Evolutionary conservation across 2,797 vertebrate species (phyloP), one percentile per base, ranked within the genome.

Genomic region (Emydoidea blandingii): DNA sequence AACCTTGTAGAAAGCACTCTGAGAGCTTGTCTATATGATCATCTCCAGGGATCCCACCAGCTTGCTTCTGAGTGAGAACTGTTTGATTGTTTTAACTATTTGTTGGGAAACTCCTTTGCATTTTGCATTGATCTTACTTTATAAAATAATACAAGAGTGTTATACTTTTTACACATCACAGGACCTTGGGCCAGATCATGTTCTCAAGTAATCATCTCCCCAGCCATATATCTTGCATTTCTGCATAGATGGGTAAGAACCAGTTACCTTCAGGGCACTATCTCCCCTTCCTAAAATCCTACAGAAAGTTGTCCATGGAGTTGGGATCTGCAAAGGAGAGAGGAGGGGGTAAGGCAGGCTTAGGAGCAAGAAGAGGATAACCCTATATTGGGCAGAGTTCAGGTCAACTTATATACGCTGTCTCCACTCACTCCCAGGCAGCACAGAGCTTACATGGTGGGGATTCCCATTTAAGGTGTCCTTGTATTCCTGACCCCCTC

Each of bases 281-380:
- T 0, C 0, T 81, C 44, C 49, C 19, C 85, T 0, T 81, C 86
- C 6, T 15, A 83, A 79, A 84, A 85, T 1, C 31, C 91, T 76
- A 85, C 31, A 53, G 23, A 6, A 49, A 79, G 12, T 41, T 85
- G 18, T 82, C 87, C 1, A 0, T 53, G 18, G 29, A 41, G 80
- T 91, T 95, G 89, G 76, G 81, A 88, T 92, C 94, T 91, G 37
- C 5, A 19, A 12, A 54, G 23, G n/a, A 74, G 87, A 74, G 49
- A 81, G 41, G 27, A 7, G 25, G 37, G 3, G 15, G 54, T 56
- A 56, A 29, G 27, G 54, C 37, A 81, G 5, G 27, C 41, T 81
- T 81, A 37, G 53, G 54, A 29, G 37, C 37, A 31, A 15, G 25
- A 53, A 54, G 37, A 57, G 25, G 5, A 23, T 57, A 44, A 41